phyloP scores from a whole-genome alignment of 1,140 invertebrate genomes.

The Achatina immaculata region DNA sequence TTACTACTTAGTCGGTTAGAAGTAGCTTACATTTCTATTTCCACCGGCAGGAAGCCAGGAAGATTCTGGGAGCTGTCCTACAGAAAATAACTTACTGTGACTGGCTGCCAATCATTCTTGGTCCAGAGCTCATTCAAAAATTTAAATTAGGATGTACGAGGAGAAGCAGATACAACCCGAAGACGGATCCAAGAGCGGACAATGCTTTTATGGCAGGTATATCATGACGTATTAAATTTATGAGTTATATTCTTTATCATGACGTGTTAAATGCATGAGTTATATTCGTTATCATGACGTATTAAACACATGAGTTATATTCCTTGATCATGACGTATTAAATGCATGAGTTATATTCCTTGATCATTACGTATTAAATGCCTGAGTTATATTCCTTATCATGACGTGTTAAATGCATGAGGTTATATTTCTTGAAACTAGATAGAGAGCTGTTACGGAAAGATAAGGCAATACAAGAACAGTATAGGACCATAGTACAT shows the following conservation, averaged over 20 bases:
- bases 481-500: too few relatives aligned
- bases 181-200: constrained; percentile 82
- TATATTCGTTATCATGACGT: neutral
- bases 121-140: constrained; percentile 69
- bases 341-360: neutral
- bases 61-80: constrained; percentile 75
- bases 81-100: constrained; percentile 90
- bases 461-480: too few relatives aligned
- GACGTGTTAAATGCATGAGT: neutral
- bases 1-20: neutral
- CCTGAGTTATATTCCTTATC: neutral
- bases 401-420: too few relatives aligned
- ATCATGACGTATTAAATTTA: neutral
- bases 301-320: neutral
- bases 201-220: constrained; percentile 76
- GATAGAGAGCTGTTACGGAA: too few relatives aligned
- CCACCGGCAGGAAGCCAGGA: constrained; percentile 33
- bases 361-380: neutral
- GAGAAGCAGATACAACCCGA: constrained; percentile 77
- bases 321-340: neutral
- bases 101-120: constrained; percentile 85
- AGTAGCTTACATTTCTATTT: neutral
- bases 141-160: constrained; percentile 54
- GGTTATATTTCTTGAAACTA: neutral
- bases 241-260: constrained; percentile 36